These are phyloP conservation scores for Scomberomorus guttatus DNA, from an alignment of 2,797 vertebrate species.

Conservation along the genomic window DNA sequence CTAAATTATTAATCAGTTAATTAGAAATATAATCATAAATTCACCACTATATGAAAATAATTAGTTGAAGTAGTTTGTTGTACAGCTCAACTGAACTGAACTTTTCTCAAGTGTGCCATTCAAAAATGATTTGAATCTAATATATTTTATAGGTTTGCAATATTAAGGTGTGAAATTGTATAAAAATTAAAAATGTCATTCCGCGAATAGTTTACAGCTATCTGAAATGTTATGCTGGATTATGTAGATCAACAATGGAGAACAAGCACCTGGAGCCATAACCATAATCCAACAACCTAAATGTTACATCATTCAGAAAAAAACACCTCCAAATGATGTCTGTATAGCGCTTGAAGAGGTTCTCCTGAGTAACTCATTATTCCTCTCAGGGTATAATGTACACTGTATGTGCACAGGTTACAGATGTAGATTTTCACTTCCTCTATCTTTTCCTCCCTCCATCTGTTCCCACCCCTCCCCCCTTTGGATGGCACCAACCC, in stretches of 20 bases:
- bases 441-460: slow-evolving; percentile 11
- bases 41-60: not conserved
- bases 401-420: slow-evolving; percentile 22
- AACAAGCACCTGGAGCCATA: not conserved
- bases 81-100: not conserved
- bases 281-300: slow-evolving; percentile 9
- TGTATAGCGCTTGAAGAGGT: not conserved
- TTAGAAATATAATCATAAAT: not conserved
- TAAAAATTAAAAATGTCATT: not conserved
- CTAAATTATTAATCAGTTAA: not conserved
- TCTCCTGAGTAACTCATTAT: slow-evolving; percentile 47
- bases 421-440: slow-evolving; percentile 16
- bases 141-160: not conserved
- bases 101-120: no score
- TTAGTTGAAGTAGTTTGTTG: not conserved
- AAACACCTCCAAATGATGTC: not conserved
- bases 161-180: not conserved
- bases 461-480: not conserved
- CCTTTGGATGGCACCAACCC: slow-evolving; percentile 24
- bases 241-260: slow-evolving; percentile 10
- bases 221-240: not conserved
- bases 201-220: not conserved
- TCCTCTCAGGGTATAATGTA: not conserved
- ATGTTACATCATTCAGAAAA: slow-evolving; percentile 5
- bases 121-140: not conserved